These are phyloP conservation scores for Catharus ustulatus DNA, from an alignment of 2,797 vertebrate genomes.

Conservation along the genomic window DNA sequence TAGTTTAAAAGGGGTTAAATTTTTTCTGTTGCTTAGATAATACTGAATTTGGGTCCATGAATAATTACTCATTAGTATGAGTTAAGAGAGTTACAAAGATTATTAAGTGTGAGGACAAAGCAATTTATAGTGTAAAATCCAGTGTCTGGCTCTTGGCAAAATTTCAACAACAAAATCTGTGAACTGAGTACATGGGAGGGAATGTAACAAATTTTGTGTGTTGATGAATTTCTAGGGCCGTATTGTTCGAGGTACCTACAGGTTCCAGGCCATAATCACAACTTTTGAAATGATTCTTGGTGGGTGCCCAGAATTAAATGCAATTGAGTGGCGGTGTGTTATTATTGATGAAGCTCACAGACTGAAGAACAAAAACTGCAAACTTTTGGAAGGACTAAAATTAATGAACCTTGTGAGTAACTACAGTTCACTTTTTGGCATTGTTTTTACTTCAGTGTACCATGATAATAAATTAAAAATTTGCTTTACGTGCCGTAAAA, in stretches of 20 bases:
- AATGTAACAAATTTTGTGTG: slow-evolving; percentile 3
- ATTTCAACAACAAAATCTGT: background rate
- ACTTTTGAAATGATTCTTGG: slow-evolving; percentile 99
- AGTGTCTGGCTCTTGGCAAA: background rate
- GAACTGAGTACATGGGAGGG: background rate
- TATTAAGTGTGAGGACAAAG: background rate
- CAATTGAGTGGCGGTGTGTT: slow-evolving; percentile 96
- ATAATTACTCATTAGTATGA: background rate
- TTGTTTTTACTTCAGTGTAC: background rate
- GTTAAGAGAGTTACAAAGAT: background rate
- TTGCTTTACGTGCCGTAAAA: background rate
- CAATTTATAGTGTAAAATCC: background rate
- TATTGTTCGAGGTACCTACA: slow-evolving; percentile 88
- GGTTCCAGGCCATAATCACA: slow-evolving; percentile 95
- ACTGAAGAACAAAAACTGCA: slow-evolving; percentile 99
- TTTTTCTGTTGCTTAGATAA: background rate
- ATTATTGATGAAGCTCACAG: slow-evolving; percentile 98
- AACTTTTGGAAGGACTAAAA: slow-evolving; percentile 96
- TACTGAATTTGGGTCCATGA: background rate
- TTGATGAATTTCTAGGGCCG: slow-evolving; percentile 81
- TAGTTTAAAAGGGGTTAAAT: background rate
- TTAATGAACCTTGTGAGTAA: slow-evolving; percentile 93
- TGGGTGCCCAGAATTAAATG: slow-evolving; percentile 95
- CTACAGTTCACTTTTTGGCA: background rate
- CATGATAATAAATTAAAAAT: background rate